Conservation (phyloP, 2,888 invertebrate genomes). For the Crossocerus cetratus region DNA sequence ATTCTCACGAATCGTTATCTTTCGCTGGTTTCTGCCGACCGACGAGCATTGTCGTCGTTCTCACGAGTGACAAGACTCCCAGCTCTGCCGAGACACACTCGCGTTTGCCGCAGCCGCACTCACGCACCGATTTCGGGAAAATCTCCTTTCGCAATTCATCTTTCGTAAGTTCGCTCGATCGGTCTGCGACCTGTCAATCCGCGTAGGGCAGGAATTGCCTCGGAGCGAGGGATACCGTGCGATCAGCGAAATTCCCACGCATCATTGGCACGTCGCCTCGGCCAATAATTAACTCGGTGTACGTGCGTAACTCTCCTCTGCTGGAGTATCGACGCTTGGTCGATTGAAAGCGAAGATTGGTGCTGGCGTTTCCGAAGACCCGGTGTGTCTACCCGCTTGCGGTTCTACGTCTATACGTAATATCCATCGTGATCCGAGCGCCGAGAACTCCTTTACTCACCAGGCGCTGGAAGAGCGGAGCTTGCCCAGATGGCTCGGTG, state of each 20-base stretch:
- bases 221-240: background rate
- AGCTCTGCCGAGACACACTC: slow-evolving; percentile 12
- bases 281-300: slow-evolving; percentile 52
- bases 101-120: too few relatives aligned
- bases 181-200: too few relatives aligned
- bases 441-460: background rate
- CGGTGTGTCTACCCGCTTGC: background rate
- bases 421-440: too few relatives aligned
- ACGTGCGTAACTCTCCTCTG: slow-evolving; percentile 25
- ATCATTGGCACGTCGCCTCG: slow-evolving; percentile 47
- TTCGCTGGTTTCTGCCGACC: slow-evolving; percentile 16
- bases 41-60: slow-evolving; percentile 37
- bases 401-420: background rate
- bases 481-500: background rate
- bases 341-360: slow-evolving; percentile 36
- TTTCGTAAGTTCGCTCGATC: too few relatives aligned
- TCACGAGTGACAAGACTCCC: slow-evolving; percentile 29
- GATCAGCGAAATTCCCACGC: slow-evolving; percentile 38
- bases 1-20: slow-evolving; percentile 51
- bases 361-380: slow-evolving; percentile 30
- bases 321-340: slow-evolving; percentile 25
- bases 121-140: too few relatives aligned
- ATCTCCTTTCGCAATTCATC: too few relatives aligned
- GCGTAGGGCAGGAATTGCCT: background rate
- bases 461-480: background rate